Conservation (phyloP, 2,113 vertebrate genomes). For the Microcebus griseorufus region DNA sequence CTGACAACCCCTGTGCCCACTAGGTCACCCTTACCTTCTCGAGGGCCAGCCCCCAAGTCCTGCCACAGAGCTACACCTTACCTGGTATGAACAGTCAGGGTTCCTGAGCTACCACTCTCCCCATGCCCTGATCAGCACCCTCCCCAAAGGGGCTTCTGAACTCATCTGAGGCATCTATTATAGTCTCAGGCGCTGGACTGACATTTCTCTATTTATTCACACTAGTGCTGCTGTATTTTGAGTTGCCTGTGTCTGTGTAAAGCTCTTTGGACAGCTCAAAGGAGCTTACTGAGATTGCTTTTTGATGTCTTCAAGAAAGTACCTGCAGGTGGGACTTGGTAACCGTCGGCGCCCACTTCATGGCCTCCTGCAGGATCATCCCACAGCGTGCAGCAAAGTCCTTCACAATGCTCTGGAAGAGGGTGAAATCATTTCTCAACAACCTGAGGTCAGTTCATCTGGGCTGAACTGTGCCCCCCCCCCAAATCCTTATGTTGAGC, state of each 20-base stretch:
- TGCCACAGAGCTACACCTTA: neutral
- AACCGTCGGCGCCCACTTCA: slow-evolving; percentile 98
- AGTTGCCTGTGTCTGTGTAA: neutral
- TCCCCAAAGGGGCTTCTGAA: neutral
- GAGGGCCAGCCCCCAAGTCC: neutral
- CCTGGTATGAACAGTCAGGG: neutral
- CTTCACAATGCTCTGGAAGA: slow-evolving; percentile 95
- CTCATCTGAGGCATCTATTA: neutral
- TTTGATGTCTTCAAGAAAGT: neutral
- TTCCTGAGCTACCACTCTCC: neutral
- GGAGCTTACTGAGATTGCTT: neutral
- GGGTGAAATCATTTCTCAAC: neutral
- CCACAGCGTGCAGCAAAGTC: slow-evolving; percentile 98
- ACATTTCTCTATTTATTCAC: neutral
- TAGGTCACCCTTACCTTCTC: rapidly evolving
- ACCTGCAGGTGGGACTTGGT: slow-evolving; percentile 99
- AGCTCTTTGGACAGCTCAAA: neutral
- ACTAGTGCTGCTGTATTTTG: neutral
- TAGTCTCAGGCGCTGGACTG: neutral
- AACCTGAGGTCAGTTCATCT: neutral
- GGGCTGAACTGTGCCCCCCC: neutral
- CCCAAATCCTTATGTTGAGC: neutral
- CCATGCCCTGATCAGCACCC: neutral
- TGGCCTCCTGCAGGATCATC: slow-evolving; percentile 97
- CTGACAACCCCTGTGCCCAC: neutral